Conservation (phyloP, 2,888 invertebrate species). For the Andricus quercusramuli region DNA sequence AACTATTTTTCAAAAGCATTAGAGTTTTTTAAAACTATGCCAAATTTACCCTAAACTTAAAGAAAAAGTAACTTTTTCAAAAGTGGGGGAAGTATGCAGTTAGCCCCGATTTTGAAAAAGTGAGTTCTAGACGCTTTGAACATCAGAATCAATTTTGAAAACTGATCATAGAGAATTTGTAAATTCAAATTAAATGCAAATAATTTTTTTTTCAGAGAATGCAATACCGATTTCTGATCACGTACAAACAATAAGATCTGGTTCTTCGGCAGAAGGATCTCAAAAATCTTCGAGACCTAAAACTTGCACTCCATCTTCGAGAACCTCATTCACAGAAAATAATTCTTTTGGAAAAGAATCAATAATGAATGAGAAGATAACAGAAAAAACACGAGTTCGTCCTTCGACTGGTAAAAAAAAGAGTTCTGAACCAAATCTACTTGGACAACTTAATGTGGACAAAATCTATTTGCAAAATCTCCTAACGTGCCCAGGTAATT, state of each 20-base stretch:
- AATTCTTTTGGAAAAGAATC: conserved; percentile 17
- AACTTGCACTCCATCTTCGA: conserved; percentile 38
- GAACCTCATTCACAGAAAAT: background rate
- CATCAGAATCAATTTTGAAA: too few relatives aligned
- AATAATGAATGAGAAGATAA: background rate
- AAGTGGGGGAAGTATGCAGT: too few relatives aligned
- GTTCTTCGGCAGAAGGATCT: background rate
- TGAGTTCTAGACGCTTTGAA: too few relatives aligned
- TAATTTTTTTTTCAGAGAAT: conserved; percentile 30
- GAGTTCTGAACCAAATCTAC: conserved; percentile 58
- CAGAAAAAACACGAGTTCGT: conserved; percentile 12
- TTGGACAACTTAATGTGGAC: conserved; percentile 67
- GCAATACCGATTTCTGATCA: conserved; percentile 38
- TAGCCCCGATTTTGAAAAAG: too few relatives aligned
- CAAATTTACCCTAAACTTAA: too few relatives aligned
- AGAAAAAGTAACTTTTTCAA: too few relatives aligned
- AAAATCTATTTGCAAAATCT: conserved; percentile 69
- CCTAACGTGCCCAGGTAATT: conserved; percentile 67
- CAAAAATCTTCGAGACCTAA: conserved; percentile 16
- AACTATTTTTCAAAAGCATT: too few relatives aligned
- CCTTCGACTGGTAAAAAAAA: conserved; percentile 21
- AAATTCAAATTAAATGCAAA: background rate
- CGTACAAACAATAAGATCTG: background rate
- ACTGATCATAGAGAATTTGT: too few relatives aligned
- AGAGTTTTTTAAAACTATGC: too few relatives aligned